Percentiles rank a stretch among this genome's conserved stretches.
phyloP scores from a whole-genome alignment of 1,140 invertebrate species.

The Ctenoplectra terminalis region DNA sequence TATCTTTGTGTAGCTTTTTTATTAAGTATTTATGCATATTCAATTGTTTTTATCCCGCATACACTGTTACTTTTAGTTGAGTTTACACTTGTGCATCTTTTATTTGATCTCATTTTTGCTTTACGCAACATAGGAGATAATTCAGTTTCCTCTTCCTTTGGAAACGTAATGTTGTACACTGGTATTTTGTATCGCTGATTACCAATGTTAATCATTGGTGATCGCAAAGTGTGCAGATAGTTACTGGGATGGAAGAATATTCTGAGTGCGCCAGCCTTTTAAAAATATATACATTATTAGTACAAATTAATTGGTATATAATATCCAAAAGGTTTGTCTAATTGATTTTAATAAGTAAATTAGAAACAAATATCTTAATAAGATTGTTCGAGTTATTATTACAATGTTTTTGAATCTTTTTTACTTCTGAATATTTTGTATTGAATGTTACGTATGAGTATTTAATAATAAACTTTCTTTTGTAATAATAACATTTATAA shows the following conservation, averaged over 20 bases:
- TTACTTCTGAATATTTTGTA: background rate
- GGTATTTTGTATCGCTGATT: background rate
- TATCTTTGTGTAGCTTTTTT: background rate
- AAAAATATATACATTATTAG: background rate
- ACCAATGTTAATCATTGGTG: background rate
- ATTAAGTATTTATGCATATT: background rate
- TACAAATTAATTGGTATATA: background rate
- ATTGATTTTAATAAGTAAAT: background rate
- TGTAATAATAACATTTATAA: no score
- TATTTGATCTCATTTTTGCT: background rate
- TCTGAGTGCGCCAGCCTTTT: background rate
- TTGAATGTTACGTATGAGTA: no score
- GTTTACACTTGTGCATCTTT: background rate
- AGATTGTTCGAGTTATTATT: background rate
- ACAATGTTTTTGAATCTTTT: background rate
- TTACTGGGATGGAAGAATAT: background rate
- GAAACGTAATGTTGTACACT: slow-evolving; percentile 2
- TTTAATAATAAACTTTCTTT: no score
- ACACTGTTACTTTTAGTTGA: no score
- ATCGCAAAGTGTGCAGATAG: background rate
- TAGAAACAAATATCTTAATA: no score
- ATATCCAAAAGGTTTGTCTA: background rate
- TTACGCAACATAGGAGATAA: background rate
- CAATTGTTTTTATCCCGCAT: background rate
- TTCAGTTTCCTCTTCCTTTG: background rate